These are phyloP conservation scores for Brachystomella parvula DNA, from an alignment of 1,140 invertebrate species.

Conservation along the genomic window DNA sequence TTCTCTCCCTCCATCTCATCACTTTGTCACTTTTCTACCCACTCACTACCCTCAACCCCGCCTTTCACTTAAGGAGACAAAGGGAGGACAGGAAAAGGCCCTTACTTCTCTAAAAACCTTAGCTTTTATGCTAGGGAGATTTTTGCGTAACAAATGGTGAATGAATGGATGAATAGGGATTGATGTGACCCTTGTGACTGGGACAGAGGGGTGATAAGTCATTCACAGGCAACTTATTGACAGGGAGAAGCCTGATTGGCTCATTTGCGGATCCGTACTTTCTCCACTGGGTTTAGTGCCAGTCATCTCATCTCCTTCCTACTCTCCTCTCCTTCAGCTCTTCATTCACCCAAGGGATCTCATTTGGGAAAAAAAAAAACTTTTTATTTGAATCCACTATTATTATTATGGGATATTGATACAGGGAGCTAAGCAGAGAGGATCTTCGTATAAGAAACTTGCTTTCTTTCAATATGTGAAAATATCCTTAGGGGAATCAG, in stretches of 20 bases:
- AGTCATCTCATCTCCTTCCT: neutral
- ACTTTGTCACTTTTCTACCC: slow-evolving; percentile 6
- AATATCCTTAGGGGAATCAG: slow-evolving; percentile 13
- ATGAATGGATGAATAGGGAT: slow-evolving; percentile 28
- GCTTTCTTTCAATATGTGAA: neutral
- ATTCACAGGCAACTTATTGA: slow-evolving; percentile 34
- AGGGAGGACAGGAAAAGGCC: slow-evolving; percentile 12
- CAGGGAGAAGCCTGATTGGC: slow-evolving; percentile 19
- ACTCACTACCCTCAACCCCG: neutral
- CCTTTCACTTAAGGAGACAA: slow-evolving; percentile 7
- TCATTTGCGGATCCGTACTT: slow-evolving; percentile 2
- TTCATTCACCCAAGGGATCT: slow-evolving; percentile 26
- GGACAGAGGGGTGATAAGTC: slow-evolving; percentile 36
- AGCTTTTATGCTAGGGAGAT: neutral
- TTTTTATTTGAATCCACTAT: slow-evolving; percentile 15
- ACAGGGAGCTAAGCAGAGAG: neutral
- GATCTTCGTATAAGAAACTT: neutral
- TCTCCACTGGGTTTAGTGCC: neutral
- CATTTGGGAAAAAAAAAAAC: slow-evolving; percentile 24
- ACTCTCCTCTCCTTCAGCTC: neutral
- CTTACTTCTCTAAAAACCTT: neutral
- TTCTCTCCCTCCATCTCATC: slow-evolving; percentile 5
- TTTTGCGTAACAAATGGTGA: neutral
- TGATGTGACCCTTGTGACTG: slow-evolving; percentile 36
- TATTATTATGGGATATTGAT: slow-evolving; percentile 28